Percentiles rank a stretch among this genome's conserved stretches.
Conservation (phyloP, 2,113 vertebrate genomes). For the Beaufortia kweichowensis region DNA sequence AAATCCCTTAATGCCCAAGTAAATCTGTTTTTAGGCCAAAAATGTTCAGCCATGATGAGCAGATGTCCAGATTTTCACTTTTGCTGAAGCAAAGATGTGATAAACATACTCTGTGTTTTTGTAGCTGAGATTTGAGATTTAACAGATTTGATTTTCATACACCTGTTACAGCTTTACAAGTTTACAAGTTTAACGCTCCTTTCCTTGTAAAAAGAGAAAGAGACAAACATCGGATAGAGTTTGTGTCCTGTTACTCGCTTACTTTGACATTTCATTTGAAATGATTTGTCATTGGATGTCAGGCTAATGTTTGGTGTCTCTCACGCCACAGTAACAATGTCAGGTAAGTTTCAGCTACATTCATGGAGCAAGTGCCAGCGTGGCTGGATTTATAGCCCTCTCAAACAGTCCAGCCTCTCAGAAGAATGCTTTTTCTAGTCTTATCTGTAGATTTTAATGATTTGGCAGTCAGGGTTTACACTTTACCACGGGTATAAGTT, state of each 20-base stretch:
- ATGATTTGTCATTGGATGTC: conserved; percentile 23
- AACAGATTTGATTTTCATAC: not conserved
- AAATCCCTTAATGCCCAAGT: not conserved
- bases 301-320: conserved; percentile 10
- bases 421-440: conserved; percentile 50
- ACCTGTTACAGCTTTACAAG: not conserved
- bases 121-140: not conserved
- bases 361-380: conserved; percentile 45
- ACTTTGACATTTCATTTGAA: conserved; percentile 28
- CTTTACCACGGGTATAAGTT: conserved; percentile 60
- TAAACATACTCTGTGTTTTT: not conserved
- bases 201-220: not conserved
- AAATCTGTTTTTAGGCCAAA: not conserved
- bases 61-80: not conserved
- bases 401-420: conserved; percentile 39
- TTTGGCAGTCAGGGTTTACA: conserved; percentile 45
- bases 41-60: not conserved
- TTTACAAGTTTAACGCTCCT: no score
- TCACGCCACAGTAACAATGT: conserved; percentile 31
- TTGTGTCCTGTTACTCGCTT: not conserved
- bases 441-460: conserved; percentile 58
- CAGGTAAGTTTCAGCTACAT: conserved; percentile 34
- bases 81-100: not conserved
- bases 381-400: conserved; percentile 47
- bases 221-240: not conserved